phyloP scores from a whole-genome alignment of 1,140 invertebrate species.

The Ericerus pela region DNA sequence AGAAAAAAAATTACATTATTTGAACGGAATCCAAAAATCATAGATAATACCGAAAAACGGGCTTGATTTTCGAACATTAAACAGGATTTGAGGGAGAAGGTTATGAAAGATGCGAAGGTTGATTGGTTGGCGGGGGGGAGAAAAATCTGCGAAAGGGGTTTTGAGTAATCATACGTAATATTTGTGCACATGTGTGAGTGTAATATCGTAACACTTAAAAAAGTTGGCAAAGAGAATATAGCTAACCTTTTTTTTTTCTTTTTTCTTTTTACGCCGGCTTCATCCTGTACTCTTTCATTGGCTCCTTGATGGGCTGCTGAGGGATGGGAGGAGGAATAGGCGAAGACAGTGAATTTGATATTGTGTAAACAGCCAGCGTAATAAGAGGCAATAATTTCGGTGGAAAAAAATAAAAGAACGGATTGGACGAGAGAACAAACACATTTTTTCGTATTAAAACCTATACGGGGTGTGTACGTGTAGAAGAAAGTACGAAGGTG shows the following conservation, averaged over 20 bases:
- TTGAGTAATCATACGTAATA: slow-evolving; percentile 3
- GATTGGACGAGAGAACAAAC: too few species aligned
- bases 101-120: too few species aligned
- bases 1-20: slow-evolving; percentile 6
- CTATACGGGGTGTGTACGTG: too few species aligned
- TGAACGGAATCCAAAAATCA: slow-evolving; percentile 10
- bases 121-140: too few species aligned
- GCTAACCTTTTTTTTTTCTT: neutral
- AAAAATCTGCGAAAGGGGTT: neutral
- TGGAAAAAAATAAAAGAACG: too few species aligned
- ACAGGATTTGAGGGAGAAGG: too few species aligned
- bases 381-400: slow-evolving; percentile 10
- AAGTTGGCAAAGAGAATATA: slow-evolving; percentile 6
- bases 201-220: slow-evolving; percentile 12
- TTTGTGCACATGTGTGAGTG: slow-evolving; percentile 8
- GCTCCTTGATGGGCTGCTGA: too few species aligned
- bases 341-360: too few species aligned
- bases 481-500: too few species aligned
- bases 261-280: neutral
- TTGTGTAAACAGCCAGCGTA: neutral
- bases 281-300: too few species aligned
- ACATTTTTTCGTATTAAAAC: too few species aligned
- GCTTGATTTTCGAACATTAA: slow-evolving; percentile 6
- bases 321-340: too few species aligned
- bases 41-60: slow-evolving; percentile 3